phyloP scores from a whole-genome alignment of 2,797 vertebrate genomes.

The Microhierax caerulescens region DNA sequence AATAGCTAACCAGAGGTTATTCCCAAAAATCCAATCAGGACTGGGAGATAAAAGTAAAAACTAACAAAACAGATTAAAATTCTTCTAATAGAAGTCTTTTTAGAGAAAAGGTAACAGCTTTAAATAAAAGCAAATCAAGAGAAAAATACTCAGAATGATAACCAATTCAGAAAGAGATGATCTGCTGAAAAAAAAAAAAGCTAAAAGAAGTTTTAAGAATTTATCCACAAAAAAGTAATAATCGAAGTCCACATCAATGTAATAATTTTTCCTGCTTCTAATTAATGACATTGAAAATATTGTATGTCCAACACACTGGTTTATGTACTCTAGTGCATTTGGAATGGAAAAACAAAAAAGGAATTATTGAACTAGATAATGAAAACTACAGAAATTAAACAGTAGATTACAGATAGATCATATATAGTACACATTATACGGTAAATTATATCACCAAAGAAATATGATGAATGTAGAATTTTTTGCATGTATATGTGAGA shows the following conservation, averaged over 20 bases:
- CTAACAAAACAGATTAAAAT: background rate
- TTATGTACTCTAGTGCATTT: background rate
- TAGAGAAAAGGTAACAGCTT: background rate
- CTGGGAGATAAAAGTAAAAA: background rate
- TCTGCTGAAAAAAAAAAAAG: background rate
- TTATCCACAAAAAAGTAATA: background rate
- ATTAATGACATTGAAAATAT: background rate
- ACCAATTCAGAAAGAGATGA: background rate
- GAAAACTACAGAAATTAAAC: background rate
- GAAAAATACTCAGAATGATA: background rate
- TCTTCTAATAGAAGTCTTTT: background rate
- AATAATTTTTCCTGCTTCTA: background rate
- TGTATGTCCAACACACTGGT: background rate
- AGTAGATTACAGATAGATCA: background rate
- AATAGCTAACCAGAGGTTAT: background rate
- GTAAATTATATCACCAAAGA: background rate
- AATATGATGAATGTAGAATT: background rate
- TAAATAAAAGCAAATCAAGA: background rate
- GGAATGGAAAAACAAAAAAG: background rate
- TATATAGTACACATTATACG: background rate
- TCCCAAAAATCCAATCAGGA: background rate
- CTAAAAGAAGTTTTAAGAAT: background rate
- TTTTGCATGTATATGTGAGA: fast-evolving
- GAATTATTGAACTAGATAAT: background rate
- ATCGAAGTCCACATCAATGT: background rate